These are phyloP conservation scores for Heliconius congener DNA, from an alignment of 1,140 invertebrate species.

Conservation along the genomic window DNA sequence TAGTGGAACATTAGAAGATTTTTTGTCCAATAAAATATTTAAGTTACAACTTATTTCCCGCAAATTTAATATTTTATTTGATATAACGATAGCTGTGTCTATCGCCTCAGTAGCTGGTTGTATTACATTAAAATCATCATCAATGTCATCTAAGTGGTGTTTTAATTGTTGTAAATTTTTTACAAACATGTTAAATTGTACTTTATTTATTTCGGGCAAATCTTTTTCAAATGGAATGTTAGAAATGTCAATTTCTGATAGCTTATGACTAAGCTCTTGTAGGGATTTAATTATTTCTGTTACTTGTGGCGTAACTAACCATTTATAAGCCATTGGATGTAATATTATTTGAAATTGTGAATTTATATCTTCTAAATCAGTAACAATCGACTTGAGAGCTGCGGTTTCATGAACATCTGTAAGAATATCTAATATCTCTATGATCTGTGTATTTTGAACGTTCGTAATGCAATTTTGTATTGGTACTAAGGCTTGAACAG, in stretches of 20 bases:
- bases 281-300: constrained; percentile 73
- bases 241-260: constrained; percentile 60
- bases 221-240: constrained; percentile 66
- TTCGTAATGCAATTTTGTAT: constrained; percentile 62
- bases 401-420: constrained; percentile 43
- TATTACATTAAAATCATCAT: constrained; percentile 51
- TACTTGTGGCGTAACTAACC: constrained; percentile 20
- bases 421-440: constrained; percentile 61
- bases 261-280: constrained; percentile 65
- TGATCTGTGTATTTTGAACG: constrained; percentile 62
- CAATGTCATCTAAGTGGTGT: constrained; percentile 51
- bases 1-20: constrained; percentile 8
- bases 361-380: constrained; percentile 63
- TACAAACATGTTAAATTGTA: constrained; percentile 56
- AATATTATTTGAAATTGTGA: constrained; percentile 67
- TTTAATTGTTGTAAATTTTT: constrained; percentile 57
- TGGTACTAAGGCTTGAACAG: constrained; percentile 50
- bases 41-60: constrained; percentile 52
- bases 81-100: constrained; percentile 53
- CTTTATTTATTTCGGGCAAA: constrained; percentile 55
- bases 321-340: constrained; percentile 46
- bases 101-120: constrained; percentile 50
- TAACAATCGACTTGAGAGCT: constrained; percentile 61
- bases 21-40: constrained; percentile 34
- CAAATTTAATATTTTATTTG: constrained; percentile 52